These are phyloP conservation scores for Ptychadena robeensis DNA, from an alignment of 2,797 vertebrate genomes.

Conservation along the genomic window DNA sequence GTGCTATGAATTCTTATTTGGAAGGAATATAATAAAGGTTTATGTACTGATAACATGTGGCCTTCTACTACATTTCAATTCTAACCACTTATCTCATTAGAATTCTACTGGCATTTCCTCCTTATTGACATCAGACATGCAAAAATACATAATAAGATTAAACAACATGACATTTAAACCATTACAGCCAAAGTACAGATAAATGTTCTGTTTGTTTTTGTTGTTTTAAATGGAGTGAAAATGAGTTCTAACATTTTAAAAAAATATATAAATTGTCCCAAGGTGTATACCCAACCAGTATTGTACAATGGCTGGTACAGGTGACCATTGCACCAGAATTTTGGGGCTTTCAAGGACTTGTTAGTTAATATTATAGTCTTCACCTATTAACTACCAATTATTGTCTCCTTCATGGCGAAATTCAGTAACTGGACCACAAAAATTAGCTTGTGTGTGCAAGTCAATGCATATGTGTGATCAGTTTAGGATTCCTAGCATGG, in stretches of 20 bases:
- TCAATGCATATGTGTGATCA: too few species aligned
- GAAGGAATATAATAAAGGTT: conserved; percentile 4
- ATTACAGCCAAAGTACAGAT: background rate
- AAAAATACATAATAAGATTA: background rate
- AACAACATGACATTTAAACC: background rate
- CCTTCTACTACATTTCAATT: background rate
- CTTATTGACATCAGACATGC: background rate
- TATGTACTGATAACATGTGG: background rate
- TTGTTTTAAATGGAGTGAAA: background rate
- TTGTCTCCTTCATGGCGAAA: too few species aligned
- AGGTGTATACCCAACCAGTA: too few species aligned
- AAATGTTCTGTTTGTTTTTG: background rate
- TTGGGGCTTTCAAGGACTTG: too few species aligned
- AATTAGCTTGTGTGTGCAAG: too few species aligned
- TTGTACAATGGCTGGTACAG: too few species aligned
- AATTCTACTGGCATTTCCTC: background rate
- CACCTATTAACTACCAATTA: too few species aligned
- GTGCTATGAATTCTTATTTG: background rate
- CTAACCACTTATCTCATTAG: background rate
- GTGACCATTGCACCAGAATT: too few species aligned
- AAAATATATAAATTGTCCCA: too few species aligned
- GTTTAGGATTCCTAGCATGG: too few species aligned
- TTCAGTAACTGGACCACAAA: too few species aligned
- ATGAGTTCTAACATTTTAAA: background rate
- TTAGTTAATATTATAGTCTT: too few species aligned